Percentiles rank a stretch among this genome's conserved stretches.
Evolutionary conservation across 2,797 vertebrate species (phyloP).

Genomic region (Argyrosomus regius): DNA sequence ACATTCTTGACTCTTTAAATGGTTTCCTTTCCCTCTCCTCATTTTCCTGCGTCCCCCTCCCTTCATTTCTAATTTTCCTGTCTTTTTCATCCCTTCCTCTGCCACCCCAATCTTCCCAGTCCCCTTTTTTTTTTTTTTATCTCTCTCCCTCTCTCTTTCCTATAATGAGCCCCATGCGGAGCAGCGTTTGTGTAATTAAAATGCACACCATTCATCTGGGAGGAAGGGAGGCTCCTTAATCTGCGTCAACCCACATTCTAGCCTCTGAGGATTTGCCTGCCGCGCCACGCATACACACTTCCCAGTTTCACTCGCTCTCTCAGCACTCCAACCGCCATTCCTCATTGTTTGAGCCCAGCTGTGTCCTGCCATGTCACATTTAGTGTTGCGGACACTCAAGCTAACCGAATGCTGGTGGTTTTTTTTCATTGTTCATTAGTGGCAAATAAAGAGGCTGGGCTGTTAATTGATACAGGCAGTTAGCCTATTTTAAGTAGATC

Average conservation of each 20-base stretch:
- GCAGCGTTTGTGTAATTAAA: conserved; percentile 82
- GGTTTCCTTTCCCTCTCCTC: conserved; percentile 45
- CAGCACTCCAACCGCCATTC: conserved; percentile 52
- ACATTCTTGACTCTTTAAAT: conserved; percentile 51
- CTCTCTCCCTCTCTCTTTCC: conserved; percentile 47
- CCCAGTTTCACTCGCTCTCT: conserved; percentile 44
- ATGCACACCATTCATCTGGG: conserved; percentile 81
- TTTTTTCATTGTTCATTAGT: conserved; percentile 22
- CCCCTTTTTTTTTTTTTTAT: conserved; percentile 28
- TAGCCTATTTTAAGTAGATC: conserved; percentile 38
- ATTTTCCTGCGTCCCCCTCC: conserved; percentile 23
- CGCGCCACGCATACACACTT: conserved; percentile 41
- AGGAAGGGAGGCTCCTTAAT: conserved; percentile 83
- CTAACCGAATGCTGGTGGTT: conserved; percentile 3
- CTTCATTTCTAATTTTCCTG: conserved; percentile 49
- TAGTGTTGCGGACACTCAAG: conserved; percentile 17
- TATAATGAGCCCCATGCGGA: conserved; percentile 76
- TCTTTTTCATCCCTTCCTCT: conserved; percentile 53
- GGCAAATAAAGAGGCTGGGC: conserved; percentile 11
- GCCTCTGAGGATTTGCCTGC: conserved; percentile 70
- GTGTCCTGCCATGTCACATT: conserved; percentile 41
- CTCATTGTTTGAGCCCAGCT: conserved; percentile 62
- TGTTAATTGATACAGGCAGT: conserved; percentile 23
- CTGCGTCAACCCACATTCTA: conserved; percentile 77
- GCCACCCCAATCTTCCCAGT: conserved; percentile 34